phyloP scores from a whole-genome alignment of 1,140 invertebrate species.

The Hycleus phaleratus region DNA sequence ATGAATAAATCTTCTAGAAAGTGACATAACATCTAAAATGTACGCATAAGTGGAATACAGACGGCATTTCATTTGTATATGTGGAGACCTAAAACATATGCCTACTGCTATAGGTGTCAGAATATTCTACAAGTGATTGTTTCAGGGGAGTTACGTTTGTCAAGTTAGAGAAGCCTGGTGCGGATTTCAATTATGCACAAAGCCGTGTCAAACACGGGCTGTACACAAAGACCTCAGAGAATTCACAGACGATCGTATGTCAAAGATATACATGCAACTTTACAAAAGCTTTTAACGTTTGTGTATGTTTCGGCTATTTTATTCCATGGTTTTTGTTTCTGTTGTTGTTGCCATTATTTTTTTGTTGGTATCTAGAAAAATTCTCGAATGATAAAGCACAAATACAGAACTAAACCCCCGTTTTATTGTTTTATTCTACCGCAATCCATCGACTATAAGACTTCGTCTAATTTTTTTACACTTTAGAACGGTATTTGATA shows the following conservation, averaged over 20 bases:
- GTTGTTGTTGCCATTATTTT: too few relatives aligned
- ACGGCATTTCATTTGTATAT: constrained; percentile 12
- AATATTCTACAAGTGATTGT: constrained; percentile 17
- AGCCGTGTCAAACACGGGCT: constrained; percentile 5
- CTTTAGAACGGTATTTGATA: too few relatives aligned
- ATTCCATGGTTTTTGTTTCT: too few relatives aligned
- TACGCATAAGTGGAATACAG: constrained; percentile 6
- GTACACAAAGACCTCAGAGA: constrained; percentile 10
- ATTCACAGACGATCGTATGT: constrained; percentile 10
- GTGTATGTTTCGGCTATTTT: too few relatives aligned
- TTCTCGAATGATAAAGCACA: too few relatives aligned
- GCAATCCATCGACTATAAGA: too few relatives aligned
- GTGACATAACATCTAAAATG: constrained; percentile 5
- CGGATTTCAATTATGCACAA: constrained; percentile 20
- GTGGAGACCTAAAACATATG: neutral
- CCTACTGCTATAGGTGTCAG: constrained; percentile 8
- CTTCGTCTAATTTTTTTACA: too few relatives aligned
- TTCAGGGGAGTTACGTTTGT: constrained; percentile 15
- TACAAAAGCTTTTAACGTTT: neutral
- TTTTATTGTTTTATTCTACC: too few relatives aligned
- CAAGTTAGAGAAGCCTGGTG: constrained; percentile 10
- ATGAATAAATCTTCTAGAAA: constrained; percentile 5
- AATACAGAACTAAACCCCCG: too few relatives aligned
- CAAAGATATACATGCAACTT: constrained; percentile 9
- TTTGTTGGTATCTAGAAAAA: too few relatives aligned